Base-by-base conservation (phyloP, 1,140 invertebrate genomes). In the Neodiprion lecontei region DNA sequence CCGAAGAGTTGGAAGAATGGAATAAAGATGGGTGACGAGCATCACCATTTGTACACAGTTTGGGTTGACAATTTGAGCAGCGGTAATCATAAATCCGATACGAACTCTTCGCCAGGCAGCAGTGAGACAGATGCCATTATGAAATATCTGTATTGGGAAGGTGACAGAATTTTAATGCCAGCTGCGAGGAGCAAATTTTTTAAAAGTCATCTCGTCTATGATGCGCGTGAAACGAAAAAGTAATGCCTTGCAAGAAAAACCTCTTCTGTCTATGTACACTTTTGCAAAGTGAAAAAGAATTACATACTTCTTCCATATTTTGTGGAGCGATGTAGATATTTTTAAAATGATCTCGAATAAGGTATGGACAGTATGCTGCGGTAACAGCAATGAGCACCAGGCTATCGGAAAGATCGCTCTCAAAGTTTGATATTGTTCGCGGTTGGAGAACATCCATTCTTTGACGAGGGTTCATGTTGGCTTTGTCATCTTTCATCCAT, bases 11-110 rank as follows among this genome's bases (percentile, higher is more conserved):
- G 86, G 84, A 0, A 89, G 71, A 14, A 79, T 80, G 53, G 83
- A 75, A 70, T 84, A 88, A 7, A 90, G 76, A 78, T 89, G 87
- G 10, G 70, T 69, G 8, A 85, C 74, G 11, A 88, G 74, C 76
- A 89, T 83, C 12, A 89, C 67, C 79, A 88, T 86, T 47, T 87
- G 80, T 1, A 89, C 74, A 50, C 75, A 74, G 74, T 85, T 87
- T 7, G 86, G 81, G 48, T 79, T 68, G 1, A 83, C 70, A 14
- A 89, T 82, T 11, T 86, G 80, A 23, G 73, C 73, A 0, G 88
- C 86, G 47, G 77, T 78, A 17, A 89, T 78, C 5, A 81, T 75
- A 48, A 86, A 86, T 17, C 87, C 86, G 8, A 88, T 76, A n/a
- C 85, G 82, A 50, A 90, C 81, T 48, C 77, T 79, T 49, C 77